Base-by-base conservation (phyloP, 2,797 vertebrate genomes). In the Sebastes iracundus region DNA sequence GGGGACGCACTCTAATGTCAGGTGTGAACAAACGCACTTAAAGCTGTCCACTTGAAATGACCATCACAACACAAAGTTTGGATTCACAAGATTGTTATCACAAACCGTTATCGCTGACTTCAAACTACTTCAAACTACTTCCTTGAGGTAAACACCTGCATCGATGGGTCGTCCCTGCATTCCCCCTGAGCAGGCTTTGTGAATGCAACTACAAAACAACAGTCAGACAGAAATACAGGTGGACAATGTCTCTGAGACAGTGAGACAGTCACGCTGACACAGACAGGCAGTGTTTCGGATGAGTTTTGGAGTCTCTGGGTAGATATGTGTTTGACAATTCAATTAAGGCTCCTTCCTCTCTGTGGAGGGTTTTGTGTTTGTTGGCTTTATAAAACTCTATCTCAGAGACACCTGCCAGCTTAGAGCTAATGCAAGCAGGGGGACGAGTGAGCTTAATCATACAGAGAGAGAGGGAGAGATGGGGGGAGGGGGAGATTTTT, bases 381-480 rank as follows among this genome's bases (percentile, higher is more conserved):
- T 84, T 81, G 85, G 67, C 75, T 86, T 89, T 77, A 52, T 78
- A 85, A 89, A 90, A 88, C 87, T 91, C 85, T 86, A 90, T 92
- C 89, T 88, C 87, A 82, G 64, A 86, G 81, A 94, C 89, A 92
- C 91, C 91, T 89, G 90, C 83, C 90, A 91, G 83, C 87, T 90
- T 75, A 79, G 55, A 86, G 77, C 80, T 71, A 85, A 85, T 42
- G 75, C 83, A 81, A 71, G 82, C 79, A 75, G 52, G 73, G 82
- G 71, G 81, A 85, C 22, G 59, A 86, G 82, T 2, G 65, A 81
- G 79, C 73, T 75, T 84, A 82, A 79, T 87, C 83, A 83, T 35
- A 85, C 49, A 69, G 30, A 65, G 20, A 64, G 65, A 35, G 52
- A 28, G 53, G 20, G 58, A 22, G 13, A 75, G 75, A 14, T n/a